Percentiles rank a stretch among this genome's conserved stretches.
phyloP scores from a whole-genome alignment of 2,797 vertebrate genomes.

The Pseudomugil tenellus region DNA sequence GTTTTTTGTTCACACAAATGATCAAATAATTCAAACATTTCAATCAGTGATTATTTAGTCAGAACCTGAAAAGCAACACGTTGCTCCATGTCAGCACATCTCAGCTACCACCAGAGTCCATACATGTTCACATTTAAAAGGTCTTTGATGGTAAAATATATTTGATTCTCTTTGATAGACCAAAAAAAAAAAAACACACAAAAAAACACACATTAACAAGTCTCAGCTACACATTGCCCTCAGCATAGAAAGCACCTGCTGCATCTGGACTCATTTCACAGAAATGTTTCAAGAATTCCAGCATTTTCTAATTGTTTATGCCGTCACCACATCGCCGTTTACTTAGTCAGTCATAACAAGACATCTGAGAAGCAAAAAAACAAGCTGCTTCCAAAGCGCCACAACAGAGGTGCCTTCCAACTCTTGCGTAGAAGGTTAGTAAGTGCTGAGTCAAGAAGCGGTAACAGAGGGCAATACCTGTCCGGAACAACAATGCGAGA shows the following conservation, averaged over 20 bases:
- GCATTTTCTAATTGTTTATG: conserved; percentile 64
- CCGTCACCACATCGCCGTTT: conserved; percentile 57
- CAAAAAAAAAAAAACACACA: not conserved
- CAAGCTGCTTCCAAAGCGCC: conserved; percentile 31
- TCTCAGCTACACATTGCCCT: conserved; percentile 6
- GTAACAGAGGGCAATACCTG: conserved; percentile 60
- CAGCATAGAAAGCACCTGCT: conserved; percentile 44
- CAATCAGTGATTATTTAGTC: not conserved
- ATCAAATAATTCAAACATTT: not conserved
- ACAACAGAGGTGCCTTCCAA: conserved; percentile 29
- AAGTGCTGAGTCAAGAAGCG: conserved; percentile 62
- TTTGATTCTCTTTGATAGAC: conserved; percentile 9
- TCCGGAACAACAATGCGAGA: conserved; percentile 57
- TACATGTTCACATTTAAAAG: too few species aligned
- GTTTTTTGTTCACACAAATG: not conserved
- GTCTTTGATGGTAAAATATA: not conserved
- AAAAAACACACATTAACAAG: conserved; percentile 9
- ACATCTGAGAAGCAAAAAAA: conserved; percentile 55
- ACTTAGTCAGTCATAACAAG: conserved; percentile 52
- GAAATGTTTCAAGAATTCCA: conserved; percentile 59
- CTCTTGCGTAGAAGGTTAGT: conserved; percentile 26
- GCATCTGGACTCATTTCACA: conserved; percentile 42
- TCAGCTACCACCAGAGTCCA: not conserved
- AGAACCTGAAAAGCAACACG: not conserved
- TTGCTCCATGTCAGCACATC: not conserved